Evolutionary conservation across 2,797 vertebrate species (phyloP).

Genomic region (Sebastes itinus): DNA sequence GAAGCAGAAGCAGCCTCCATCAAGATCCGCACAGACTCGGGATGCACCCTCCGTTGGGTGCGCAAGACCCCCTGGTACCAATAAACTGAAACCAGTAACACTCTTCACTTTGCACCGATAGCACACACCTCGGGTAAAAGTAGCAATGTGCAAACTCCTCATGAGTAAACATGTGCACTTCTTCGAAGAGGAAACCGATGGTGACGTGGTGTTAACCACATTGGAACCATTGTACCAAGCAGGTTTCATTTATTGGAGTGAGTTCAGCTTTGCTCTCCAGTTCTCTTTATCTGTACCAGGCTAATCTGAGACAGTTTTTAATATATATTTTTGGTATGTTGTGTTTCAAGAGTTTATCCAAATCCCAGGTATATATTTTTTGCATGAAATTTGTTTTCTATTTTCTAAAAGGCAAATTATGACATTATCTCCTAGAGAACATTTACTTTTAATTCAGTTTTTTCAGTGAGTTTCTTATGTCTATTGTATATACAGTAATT

Average conservation of each 20-base stretch:
- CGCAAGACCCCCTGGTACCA: constrained; percentile 99
- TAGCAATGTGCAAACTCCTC: constrained; percentile 22
- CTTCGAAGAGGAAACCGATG: constrained; percentile 34
- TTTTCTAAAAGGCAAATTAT: constrained; percentile 76
- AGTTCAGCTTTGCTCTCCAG: constrained; percentile 57
- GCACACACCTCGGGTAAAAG: constrained; percentile 39
- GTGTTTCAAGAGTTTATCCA: constrained; percentile 79
- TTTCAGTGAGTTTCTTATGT: constrained; percentile 68
- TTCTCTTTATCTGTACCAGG: constrained; percentile 65
- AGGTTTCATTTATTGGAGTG: constrained; percentile 50
- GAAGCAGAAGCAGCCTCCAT: constrained; percentile 99
- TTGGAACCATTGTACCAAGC: constrained; percentile 27
- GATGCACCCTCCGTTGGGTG: constrained; percentile 97
- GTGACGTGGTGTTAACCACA: constrained; percentile 25
- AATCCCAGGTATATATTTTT: constrained; percentile 85
- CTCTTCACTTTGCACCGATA: constrained; percentile 8
- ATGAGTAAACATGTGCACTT: constrained; percentile 4
- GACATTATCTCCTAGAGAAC: constrained; percentile 59
- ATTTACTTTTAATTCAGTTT: constrained; percentile 70
- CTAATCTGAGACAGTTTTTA: constrained; percentile 71
- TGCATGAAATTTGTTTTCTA: constrained; percentile 83
- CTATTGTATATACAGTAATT: constrained; percentile 78
- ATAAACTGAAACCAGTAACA: constrained; percentile 72
- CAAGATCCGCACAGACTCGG: constrained; percentile 98
- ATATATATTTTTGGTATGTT: constrained; percentile 87